A percentile compares a stretch with the other conserved stretches of the same genome.
Evolutionary conservation across 2,113 vertebrate species (phyloP).

Genomic region (Otus sunia): DNA sequence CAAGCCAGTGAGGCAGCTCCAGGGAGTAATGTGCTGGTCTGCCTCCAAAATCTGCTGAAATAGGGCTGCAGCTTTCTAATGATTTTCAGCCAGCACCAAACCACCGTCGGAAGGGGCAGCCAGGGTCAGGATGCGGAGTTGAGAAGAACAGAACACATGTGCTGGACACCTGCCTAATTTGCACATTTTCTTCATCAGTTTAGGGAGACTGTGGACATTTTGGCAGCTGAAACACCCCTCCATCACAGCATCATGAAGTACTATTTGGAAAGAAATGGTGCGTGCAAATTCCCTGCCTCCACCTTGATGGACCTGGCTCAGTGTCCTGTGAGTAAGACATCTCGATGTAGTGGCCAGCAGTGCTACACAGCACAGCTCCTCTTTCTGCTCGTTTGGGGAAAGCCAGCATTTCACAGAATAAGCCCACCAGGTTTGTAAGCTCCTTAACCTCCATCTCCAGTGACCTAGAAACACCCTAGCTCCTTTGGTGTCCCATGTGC

Average conservation of each 20-base stretch:
- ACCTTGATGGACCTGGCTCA: neutral
- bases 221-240: neutral
- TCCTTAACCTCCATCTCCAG: neutral
- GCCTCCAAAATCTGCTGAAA: neutral
- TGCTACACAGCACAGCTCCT: neutral
- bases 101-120: neutral
- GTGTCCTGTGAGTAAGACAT: neutral
- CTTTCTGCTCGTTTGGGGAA: neutral
- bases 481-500: neutral
- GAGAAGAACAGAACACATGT: neutral
- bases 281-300: fast-evolving
- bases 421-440: neutral
- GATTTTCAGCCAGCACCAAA: neutral
- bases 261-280: neutral
- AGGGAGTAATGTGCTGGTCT: neutral
- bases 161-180: neutral
- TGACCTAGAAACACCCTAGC: neutral
- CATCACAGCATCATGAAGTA: fast-evolving
- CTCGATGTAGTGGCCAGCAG: neutral
- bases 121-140: fast-evolving
- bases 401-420: neutral
- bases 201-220: neutral
- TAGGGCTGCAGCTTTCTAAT: neutral
- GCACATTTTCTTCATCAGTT: neutral
- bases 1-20: neutral